Evolutionary conservation across 2,113 vertebrate species (phyloP).

Genomic region (Gymnarchus niloticus): DNA sequence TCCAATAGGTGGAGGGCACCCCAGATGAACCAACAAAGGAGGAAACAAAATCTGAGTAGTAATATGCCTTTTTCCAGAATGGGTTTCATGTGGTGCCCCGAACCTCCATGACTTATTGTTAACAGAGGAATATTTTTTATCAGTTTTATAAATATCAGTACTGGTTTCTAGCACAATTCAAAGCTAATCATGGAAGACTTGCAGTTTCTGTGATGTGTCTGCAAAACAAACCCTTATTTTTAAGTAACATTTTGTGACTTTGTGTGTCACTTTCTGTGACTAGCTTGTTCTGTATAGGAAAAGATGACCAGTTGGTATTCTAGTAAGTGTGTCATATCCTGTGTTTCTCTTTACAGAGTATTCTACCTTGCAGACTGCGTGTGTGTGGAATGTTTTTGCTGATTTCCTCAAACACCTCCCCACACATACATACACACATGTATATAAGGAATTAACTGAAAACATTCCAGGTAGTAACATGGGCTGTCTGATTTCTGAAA

Average conservation of each 20-base stretch:
- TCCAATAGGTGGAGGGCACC: slow-evolving; percentile 42
- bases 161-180: slow-evolving; percentile 53
- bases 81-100: slow-evolving; percentile 24
- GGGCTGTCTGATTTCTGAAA: slow-evolving; percentile 30
- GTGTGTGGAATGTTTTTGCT: slow-evolving; percentile 28
- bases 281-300: slow-evolving; percentile 34
- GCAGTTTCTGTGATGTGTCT: slow-evolving; percentile 38
- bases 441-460: slow-evolving; percentile 31
- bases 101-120: slow-evolving; percentile 33
- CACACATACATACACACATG: slow-evolving; percentile 31
- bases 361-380: slow-evolving; percentile 32
- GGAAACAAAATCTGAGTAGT: slow-evolving; percentile 46
- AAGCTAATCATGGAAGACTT: slow-evolving; percentile 33
- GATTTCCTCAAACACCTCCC: not conserved
- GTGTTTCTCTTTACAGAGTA: slow-evolving; percentile 25
- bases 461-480: slow-evolving; percentile 39
- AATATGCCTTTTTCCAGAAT: not conserved
- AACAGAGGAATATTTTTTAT: slow-evolving; percentile 57
- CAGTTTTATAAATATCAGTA: slow-evolving; percentile 55
- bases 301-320: slow-evolving; percentile 22
- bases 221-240: slow-evolving; percentile 32
- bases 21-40: slow-evolving; percentile 42
- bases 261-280: slow-evolving; percentile 25
- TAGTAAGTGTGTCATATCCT: slow-evolving; percentile 27
- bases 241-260: slow-evolving; percentile 26